These are phyloP conservation scores for Oryctolagus cuniculus DNA, from an alignment of 2,113 vertebrate species.

Conservation along the genomic window DNA sequence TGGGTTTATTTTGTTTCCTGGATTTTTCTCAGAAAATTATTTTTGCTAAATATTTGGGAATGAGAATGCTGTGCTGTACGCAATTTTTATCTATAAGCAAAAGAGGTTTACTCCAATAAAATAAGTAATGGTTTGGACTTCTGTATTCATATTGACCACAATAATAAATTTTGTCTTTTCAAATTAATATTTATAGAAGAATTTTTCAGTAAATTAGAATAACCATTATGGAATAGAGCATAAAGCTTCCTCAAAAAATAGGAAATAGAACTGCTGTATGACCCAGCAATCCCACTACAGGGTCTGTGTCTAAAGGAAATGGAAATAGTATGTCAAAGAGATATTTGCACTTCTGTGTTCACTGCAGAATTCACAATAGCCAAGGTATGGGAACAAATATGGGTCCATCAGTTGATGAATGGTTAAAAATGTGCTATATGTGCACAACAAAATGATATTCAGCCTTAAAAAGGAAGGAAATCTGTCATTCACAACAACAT, in stretches of 20 bases:
- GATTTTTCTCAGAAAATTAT: not conserved
- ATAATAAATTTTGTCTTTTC: not conserved
- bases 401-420: not conserved
- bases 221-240: not conserved
- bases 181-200: not conserved
- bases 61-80: not conserved
- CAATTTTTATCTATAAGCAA: not conserved
- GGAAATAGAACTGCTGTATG: not conserved
- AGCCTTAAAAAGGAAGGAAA: not conserved
- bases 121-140: not conserved
- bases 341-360: not conserved
- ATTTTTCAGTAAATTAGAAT: no score
- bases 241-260: not conserved
- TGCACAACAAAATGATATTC: not conserved
- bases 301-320: no score
- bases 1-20: not conserved
- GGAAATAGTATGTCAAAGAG: not conserved
- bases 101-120: not conserved
- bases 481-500: not conserved
- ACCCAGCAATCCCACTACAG: not conserved
- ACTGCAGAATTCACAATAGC: no score
- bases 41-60: not conserved
- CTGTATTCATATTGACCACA: not conserved
- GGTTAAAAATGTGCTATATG: no score
- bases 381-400: not conserved